phyloP scores from a whole-genome alignment of 2,113 vertebrate genomes.

The Balaenoptera acutorostrata region DNA sequence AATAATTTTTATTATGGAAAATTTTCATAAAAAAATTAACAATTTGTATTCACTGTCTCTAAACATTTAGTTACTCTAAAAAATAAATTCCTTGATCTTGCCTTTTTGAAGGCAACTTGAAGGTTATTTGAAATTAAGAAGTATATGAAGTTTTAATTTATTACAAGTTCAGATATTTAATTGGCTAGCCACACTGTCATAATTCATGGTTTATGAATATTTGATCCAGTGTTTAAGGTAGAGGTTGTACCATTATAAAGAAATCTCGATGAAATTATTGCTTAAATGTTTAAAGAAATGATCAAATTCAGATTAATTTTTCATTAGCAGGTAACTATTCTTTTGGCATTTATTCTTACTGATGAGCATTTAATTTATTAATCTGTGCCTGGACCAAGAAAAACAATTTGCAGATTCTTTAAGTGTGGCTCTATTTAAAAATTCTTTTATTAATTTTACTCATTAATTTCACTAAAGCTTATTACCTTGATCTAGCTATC shows the following conservation, averaged over 20 bases:
- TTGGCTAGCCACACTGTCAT: not conserved
- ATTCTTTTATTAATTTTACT: not conserved
- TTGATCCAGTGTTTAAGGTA: not conserved
- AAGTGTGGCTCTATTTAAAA: not conserved
- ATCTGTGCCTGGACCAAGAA: not conserved
- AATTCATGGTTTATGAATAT: not conserved
- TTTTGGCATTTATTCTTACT: not conserved
- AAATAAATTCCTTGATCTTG: not conserved
- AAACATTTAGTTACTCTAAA: not conserved
- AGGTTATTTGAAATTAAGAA: not conserved
- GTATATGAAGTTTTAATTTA: not conserved
- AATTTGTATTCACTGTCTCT: not conserved
- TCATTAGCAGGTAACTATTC: not conserved
- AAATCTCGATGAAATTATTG: not conserved
- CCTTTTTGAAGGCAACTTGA: not conserved
- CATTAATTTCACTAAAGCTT: not conserved
- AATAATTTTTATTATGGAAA: not conserved
- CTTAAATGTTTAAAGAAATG: not conserved
- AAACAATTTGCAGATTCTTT: not conserved
- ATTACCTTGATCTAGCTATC: not conserved
- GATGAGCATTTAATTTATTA: not conserved
- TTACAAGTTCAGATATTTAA: not conserved
- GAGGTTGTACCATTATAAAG: not conserved
- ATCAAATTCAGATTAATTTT: not conserved
- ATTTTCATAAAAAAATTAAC: not conserved